A percentile compares a stretch with the other conserved stretches of the same genome.
Conservation (phyloP, 2,888 invertebrate species). For the Leptinotarsa haldemani region DNA sequence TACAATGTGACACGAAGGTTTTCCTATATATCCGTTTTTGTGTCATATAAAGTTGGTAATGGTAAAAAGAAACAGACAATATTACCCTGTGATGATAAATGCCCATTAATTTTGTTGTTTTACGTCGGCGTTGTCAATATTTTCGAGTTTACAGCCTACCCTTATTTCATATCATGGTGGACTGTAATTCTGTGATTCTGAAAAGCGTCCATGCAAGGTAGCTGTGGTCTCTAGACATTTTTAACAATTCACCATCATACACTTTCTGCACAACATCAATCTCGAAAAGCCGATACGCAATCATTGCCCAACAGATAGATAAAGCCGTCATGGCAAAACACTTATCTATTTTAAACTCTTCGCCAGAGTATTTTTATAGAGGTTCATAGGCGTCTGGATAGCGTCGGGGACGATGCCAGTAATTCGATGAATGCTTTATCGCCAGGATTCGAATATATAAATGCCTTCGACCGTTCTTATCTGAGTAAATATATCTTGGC, state of each 20-base stretch:
- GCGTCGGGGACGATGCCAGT: conserved; percentile 55
- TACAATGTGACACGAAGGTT: too few species aligned
- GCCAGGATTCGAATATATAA: conserved; percentile 58
- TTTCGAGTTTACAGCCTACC: too few species aligned
- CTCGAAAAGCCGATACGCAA: conserved; percentile 33
- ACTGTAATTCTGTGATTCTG: too few species aligned
- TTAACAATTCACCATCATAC: not conserved
- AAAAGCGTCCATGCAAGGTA: too few species aligned
- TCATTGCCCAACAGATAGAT: conserved; percentile 39
- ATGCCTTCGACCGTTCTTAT: conserved; percentile 49
- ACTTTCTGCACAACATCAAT: conserved; percentile 10
- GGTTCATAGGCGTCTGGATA: conserved; percentile 54
- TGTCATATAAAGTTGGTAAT: too few species aligned
- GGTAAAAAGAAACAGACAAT: too few species aligned
- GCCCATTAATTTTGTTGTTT: too few species aligned
- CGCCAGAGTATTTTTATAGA: conserved; percentile 47
- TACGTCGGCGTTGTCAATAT: too few species aligned
- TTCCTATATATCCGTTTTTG: too few species aligned
- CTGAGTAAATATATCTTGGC: conserved; percentile 51
- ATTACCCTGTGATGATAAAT: too few species aligned
- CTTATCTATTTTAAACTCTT: conserved; percentile 51
- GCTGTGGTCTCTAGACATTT: too few species aligned
- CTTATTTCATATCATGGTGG: too few species aligned
- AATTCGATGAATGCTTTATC: conserved; percentile 62
- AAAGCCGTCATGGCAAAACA: conserved; percentile 46